Base-by-base conservation (phyloP, 92 coral and sea anemone genomes). In the Heliopora coerulea region DNA sequence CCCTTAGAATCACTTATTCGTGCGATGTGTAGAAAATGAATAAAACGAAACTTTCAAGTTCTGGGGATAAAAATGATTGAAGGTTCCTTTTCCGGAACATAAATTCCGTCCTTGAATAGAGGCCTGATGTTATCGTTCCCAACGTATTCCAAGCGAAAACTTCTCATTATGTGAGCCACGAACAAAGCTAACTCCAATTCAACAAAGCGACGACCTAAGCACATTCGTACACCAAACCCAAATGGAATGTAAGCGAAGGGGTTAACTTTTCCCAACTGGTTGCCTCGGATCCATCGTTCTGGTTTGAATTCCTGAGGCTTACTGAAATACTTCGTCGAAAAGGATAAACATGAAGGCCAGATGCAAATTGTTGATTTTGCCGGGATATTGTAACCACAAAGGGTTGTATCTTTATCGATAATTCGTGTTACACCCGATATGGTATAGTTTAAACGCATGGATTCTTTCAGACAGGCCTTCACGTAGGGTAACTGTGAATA, bases 211-310 rank as follows among this genome's bases (percentile, higher is more conserved):
- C 61, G 61, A 5, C 61, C 61, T 13, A 56, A 31, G 15, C 61
- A 56, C 61, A 56, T 56, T 56, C 61, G 29, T 28, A 17, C 30
- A 13, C 61, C 61, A 56, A 56, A 17, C 61, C 61, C 61, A 56
- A 56, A 56, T 56, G 61, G 61, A 3, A 17, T 17, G 15, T 17
- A 23, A 56, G 30, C 30, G 23, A 56, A 56, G 14, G 29, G 29
- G 31, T 56, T 17, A 28, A 56, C 3, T 3, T 17, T 23, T 28
- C 3, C 30, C 1, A 3, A 3, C 11, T 23, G 3, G 7, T 23
- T 31, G 13, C 30, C 29, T 9, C 30, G 29, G 3, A 23, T 23
- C 61, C 61, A 56, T 17, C 61, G 28, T 15, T 56, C 30, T 4
- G 61, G 61, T 31, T 14, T 7, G 33, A 56, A 56, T 17, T 13